Percentiles rank a stretch among this genome's conserved stretches.
Conservation (phyloP, 1,140 invertebrate species). For the Ostrea edulis region DNA sequence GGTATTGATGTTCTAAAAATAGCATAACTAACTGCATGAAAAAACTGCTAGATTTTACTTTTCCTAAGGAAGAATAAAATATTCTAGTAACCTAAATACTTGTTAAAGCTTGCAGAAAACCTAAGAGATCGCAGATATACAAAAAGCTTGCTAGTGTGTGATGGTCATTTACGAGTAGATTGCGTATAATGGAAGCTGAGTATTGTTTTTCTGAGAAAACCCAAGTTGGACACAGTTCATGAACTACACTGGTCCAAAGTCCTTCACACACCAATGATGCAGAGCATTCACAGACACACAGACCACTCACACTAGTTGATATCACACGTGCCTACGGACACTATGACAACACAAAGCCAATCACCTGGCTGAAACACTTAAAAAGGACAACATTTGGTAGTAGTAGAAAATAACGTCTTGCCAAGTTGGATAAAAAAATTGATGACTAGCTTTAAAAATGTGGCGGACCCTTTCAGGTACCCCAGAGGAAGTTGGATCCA, state of each 20-base stretch:
- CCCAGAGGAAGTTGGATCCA: constrained; percentile 24
- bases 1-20: not conserved
- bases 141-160: not conserved
- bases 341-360: constrained; percentile 23
- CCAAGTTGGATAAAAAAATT: constrained; percentile 37
- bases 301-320: constrained; percentile 24
- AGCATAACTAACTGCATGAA: not conserved
- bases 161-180: constrained; percentile 18
- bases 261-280: constrained; percentile 1
- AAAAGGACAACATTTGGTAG: constrained; percentile 32
- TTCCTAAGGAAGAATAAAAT: not conserved
- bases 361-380: constrained; percentile 29
- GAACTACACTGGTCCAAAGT: not conserved
- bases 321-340: constrained; percentile 35
- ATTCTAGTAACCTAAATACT: not conserved
- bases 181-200: constrained; percentile 33
- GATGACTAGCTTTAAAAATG: constrained; percentile 32
- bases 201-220: constrained; percentile 25
- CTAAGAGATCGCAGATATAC: constrained; percentile 22
- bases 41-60: not conserved
- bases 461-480: not conserved
- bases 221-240: not conserved
- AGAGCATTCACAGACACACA: constrained; percentile 1
- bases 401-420: constrained; percentile 32
- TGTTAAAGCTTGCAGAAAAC: constrained; percentile 1